Evolutionary conservation across 1,140 invertebrate genomes (phyloP).

Genomic region (Pseudomyrmex cubaensis): DNA sequence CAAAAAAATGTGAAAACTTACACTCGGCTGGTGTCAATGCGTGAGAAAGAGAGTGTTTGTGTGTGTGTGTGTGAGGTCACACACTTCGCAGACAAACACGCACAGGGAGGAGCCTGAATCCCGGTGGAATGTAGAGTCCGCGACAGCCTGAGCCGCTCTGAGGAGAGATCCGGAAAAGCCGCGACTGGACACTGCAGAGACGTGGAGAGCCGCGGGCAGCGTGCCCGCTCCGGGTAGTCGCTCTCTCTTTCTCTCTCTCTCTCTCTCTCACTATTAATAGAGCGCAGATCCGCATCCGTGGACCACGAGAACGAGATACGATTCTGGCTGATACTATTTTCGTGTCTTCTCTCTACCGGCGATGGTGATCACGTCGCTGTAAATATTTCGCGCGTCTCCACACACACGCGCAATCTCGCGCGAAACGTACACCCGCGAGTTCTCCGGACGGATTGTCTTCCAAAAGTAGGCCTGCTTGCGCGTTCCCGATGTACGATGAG

Average conservation of each 20-base stretch:
- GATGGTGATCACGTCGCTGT: conserved; percentile 3
- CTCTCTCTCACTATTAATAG: conserved; percentile 76
- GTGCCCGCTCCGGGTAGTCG: conserved; percentile 24
- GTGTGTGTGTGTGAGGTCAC: not conserved
- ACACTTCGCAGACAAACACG: conserved; percentile 30
- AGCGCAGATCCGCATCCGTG: conserved; percentile 67
- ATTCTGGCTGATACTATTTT: conserved; percentile 80
- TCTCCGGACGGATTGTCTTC: conserved; percentile 27
- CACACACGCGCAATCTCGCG: not conserved
- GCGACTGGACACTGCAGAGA: conserved; percentile 45
- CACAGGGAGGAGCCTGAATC: conserved; percentile 77
- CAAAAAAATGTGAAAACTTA: conserved; percentile 69
- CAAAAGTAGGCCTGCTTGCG: conserved; percentile 48
- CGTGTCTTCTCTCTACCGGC: conserved; percentile 61
- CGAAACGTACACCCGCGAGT: too few relatives aligned
- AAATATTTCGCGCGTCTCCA: conserved; percentile 35
- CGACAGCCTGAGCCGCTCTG: conserved; percentile 85
- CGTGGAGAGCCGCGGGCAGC: conserved; percentile 57
- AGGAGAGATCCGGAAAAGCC: conserved; percentile 69
- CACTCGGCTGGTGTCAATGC: conserved; percentile 72
- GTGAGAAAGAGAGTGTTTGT: conserved; percentile 30
- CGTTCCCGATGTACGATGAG: not conserved
- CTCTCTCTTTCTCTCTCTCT: conserved; percentile 34
- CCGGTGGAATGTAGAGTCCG: conserved; percentile 87
- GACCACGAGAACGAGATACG: conserved; percentile 74